A percentile compares a stretch with the other conserved stretches of the same genome.
Evolutionary conservation across 1,140 invertebrate species (phyloP).

Genomic region (Zaprionus taronus): DNA sequence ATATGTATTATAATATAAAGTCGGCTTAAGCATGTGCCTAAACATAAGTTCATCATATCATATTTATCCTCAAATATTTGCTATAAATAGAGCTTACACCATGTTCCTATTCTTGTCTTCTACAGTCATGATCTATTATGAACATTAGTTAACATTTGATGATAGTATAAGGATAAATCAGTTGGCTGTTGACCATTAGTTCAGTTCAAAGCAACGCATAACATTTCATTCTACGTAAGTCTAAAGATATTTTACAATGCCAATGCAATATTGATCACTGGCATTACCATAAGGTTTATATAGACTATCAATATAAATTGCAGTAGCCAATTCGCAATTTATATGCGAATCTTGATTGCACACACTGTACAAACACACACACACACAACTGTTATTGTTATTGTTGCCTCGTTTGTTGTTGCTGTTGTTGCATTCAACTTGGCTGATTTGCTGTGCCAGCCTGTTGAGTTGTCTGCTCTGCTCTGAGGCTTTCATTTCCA

Average conservation of each 20-base stretch:
- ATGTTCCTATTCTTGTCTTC: too few species aligned
- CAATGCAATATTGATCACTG: background rate
- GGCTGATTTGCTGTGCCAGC: slow-evolving; percentile 36
- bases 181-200: background rate
- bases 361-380: slow-evolving; percentile 5
- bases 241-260: too few species aligned
- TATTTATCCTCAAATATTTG: too few species aligned
- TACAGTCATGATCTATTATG: too few species aligned
- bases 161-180: background rate
- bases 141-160: too few species aligned
- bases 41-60: too few species aligned
- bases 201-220: background rate
- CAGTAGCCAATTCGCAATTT: slow-evolving; percentile 30
- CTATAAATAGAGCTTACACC: too few species aligned
- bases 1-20: too few species aligned
- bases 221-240: background rate
- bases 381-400: slow-evolving; percentile 8
- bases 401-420: slow-evolving; percentile 1
- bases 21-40: too few species aligned
- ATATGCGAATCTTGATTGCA: slow-evolving; percentile 44
- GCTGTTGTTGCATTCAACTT: slow-evolving; percentile 32
- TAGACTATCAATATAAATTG: slow-evolving; percentile 22
- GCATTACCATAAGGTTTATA: background rate
- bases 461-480: slow-evolving; percentile 49
- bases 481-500: slow-evolving; percentile 53